phyloP scores from a whole-genome alignment of 2,888 invertebrate genomes.

The Ormia ochracea region DNA sequence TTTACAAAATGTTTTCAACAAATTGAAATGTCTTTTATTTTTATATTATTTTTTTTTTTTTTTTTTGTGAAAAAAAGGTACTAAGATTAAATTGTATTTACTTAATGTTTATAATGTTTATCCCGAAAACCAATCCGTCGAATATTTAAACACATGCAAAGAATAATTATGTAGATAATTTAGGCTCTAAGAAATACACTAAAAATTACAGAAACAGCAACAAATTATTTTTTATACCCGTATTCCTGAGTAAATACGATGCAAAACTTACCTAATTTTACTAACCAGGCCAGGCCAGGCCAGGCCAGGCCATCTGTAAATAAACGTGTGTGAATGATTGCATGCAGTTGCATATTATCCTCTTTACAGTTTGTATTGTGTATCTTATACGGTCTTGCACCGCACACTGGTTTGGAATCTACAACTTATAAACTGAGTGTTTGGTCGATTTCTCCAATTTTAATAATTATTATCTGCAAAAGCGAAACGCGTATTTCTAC shows the following conservation, averaged over 20 bases:
- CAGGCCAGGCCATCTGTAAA: background rate
- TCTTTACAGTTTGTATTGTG: constrained; percentile 15
- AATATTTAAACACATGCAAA: constrained; percentile 50
- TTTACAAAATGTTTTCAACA: background rate
- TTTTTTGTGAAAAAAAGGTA: too few species aligned
- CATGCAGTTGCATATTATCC: constrained; percentile 44
- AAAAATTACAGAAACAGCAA: constrained; percentile 10
- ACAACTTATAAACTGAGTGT: too few species aligned
- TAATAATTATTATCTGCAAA: too few species aligned
- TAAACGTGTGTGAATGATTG: constrained; percentile 23
- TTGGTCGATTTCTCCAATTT: background rate
- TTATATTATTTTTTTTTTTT: too few species aligned
- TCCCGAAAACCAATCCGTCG: constrained; percentile 49
- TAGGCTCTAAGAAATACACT: constrained; percentile 57
- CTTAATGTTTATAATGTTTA: constrained; percentile 22
- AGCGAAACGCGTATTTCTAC: too few species aligned
- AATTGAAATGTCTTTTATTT: constrained; percentile 22
- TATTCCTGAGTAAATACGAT: too few species aligned
- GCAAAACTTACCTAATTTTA: constrained; percentile 39
- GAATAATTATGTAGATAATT: constrained; percentile 53
- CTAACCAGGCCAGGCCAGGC: too few species aligned
- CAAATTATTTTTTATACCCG: background rate
- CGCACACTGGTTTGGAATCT: too few species aligned
- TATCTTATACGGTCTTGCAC: too few species aligned
- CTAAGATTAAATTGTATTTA: constrained; percentile 45